These are phyloP conservation scores for Pardalotus punctatus DNA, from an alignment of 2,113 vertebrate species.

Conservation along the genomic window DNA sequence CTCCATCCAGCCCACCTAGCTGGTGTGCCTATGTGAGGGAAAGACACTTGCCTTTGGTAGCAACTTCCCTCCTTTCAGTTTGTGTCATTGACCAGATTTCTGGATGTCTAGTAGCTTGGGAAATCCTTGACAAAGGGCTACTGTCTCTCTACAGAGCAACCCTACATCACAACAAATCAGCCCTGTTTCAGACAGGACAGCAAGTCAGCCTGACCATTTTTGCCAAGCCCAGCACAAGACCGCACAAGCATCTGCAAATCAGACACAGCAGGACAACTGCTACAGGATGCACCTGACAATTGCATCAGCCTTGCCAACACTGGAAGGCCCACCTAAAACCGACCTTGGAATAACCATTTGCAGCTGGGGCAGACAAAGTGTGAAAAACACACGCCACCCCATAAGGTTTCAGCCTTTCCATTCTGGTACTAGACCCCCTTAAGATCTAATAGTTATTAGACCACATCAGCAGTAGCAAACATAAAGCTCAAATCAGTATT, in stretches of 20 bases:
- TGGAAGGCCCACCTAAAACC: background rate
- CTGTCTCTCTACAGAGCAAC: background rate
- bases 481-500: background rate
- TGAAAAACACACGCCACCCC: background rate
- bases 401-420: background rate
- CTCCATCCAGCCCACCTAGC: background rate
- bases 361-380: background rate
- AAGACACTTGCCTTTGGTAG: background rate
- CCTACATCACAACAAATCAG: background rate
- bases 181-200: background rate
- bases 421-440: background rate
- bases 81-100: background rate
- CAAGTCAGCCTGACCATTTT: background rate
- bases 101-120: background rate
- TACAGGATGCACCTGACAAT: background rate
- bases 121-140: background rate
- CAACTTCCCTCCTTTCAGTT: background rate
- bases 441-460: background rate
- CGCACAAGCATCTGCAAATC: background rate
- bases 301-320: background rate
- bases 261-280: background rate
- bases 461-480: background rate
- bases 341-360: background rate
- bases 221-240: background rate
- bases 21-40: accelerated